Conservation (phyloP, 2,113 vertebrate genomes). For the Anhinga anhinga region DNA sequence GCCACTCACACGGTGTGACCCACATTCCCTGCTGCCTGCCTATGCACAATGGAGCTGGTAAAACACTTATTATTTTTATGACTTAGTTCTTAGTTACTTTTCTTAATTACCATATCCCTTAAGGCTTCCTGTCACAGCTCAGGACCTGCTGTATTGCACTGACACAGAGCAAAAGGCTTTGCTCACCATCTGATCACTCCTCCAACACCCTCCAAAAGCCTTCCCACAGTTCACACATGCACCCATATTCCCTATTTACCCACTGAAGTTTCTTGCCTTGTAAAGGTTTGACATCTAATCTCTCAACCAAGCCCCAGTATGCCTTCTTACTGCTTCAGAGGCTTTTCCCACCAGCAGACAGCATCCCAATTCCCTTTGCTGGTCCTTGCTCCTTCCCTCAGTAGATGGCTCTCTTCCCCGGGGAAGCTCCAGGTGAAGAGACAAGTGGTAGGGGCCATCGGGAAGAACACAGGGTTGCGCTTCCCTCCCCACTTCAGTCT, state of each 20-base stretch:
- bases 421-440: background rate
- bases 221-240: accelerated
- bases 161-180: background rate
- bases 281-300: background rate
- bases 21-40: slow-evolving; percentile 11
- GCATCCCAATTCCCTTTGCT: background rate
- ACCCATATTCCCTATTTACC: background rate
- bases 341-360: background rate
- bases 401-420: background rate
- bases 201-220: background rate
- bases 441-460: background rate
- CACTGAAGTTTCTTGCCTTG: background rate
- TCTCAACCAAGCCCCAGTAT: background rate
- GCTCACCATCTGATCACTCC: background rate
- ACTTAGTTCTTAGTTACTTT: slow-evolving; percentile 35
- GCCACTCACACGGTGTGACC: background rate
- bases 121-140: background rate
- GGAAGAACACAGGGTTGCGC: background rate
- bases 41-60: background rate
- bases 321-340: background rate
- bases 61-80: slow-evolving; percentile 25
- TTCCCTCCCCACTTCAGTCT: accelerated
- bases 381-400: background rate
- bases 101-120: background rate
- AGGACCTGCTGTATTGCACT: background rate